phyloP scores from a whole-genome alignment of 2,797 vertebrate species.

The Darevskia nairensis region DNA sequence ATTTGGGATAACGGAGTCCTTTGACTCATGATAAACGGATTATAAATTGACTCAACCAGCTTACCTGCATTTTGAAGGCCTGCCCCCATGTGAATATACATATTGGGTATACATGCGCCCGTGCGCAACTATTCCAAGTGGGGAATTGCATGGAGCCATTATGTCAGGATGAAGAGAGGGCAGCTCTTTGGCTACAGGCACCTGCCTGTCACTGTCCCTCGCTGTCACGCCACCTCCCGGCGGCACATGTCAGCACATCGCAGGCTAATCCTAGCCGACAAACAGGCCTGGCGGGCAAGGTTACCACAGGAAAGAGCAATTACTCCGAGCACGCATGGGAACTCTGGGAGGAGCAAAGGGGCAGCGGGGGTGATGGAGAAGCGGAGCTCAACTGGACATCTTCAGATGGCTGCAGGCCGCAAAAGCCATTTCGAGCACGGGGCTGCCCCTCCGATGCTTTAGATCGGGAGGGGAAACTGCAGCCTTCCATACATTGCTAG shows the following conservation, averaged over 20 bases:
- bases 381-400: not conserved
- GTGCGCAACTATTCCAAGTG: not conserved
- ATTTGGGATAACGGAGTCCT: no score
- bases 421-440: not conserved
- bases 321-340: not conserved
- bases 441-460: not conserved
- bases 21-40: no score
- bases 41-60: no score
- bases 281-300: not conserved
- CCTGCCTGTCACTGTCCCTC: constrained; percentile 19
- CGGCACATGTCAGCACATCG: not conserved
- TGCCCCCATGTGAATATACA: not conserved
- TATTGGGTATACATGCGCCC: not conserved
- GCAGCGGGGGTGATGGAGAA: not conserved
- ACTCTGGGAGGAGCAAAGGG: not conserved
- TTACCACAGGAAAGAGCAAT: constrained; percentile 33
- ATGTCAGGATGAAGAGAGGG: not conserved
- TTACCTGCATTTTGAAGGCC: not conserved
- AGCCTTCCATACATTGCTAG: not conserved
- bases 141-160: not conserved
- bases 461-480: not conserved
- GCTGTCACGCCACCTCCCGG: not conserved
- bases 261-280: constrained; percentile 29
- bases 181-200: not conserved
- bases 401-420: not conserved